Base-by-base conservation (phyloP, 2,888 invertebrate species). In the Tupiocoris notatus region DNA sequence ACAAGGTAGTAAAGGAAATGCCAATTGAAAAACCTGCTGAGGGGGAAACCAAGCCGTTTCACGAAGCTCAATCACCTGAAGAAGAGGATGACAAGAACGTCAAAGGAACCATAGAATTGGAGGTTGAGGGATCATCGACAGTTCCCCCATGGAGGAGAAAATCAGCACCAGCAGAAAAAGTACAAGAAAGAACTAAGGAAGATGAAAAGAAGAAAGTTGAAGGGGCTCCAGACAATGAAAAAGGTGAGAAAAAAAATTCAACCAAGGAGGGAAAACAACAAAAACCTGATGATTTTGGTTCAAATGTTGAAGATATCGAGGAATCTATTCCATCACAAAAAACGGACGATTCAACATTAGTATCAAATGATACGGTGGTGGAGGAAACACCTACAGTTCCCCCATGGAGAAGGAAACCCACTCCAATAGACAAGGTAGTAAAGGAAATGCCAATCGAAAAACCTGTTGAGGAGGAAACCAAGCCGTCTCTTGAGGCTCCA, bases 401-500 rank as follows among this genome's bases (percentile, higher is more conserved):
- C 1, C 58, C 68, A 16, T 68, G 65, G 25, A 70, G 3, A 66
- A 62, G 25, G 18, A 66, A 66, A 17, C 21, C 66, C 6, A 66
- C 25, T 20, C 39, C 54, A 7, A 6, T 54, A 17, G 6, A 9
- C 18, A 73, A 64, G 12, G 39, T 77, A 64, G 80, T 80, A 73
- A 7, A 54, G 9, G 54, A 54, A 54, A 54, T 16, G 12, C 12
- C 54, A 54, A 16, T 54, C 54, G 78, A 78, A 59, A 74, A 71
- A 67, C 39, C 73, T 56, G 17, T 21, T 3, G 75, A 77, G 17
- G 59, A 74, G 16, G 54, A 70, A 16, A 22, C 61, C 1, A 22
- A 75, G 20, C 79, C n/a, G n/a, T n/a, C n/a, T n/a, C n/a, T n/a
- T 39, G 39, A 39, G 39, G 39, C n/a, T 79, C n/a, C 79, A 78